Evolutionary conservation across 2,113 vertebrate species (phyloP), one percentile per base, ranked within the genome.

Genomic region (Syrrhaptes paradoxus): DNA sequence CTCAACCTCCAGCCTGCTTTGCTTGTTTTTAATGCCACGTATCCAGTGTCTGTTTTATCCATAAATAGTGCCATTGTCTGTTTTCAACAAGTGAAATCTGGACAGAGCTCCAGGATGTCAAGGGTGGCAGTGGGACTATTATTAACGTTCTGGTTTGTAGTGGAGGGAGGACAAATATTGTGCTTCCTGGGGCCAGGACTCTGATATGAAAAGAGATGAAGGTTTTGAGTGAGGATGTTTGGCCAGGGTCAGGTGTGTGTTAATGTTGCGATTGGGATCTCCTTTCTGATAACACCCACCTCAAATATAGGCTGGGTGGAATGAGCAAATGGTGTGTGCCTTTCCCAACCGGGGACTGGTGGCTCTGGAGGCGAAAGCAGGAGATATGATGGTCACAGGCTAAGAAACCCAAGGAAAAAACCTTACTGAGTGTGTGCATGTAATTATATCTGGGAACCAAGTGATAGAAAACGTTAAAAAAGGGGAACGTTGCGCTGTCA

Each of bases 311-410:
- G 80, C 67, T 36, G 38, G 34, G 41, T 93, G 26, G 77, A 95
- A 92, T 51, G 48, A 67, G 51, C 80, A 89, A 94, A 87, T 71
- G 7, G 25, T 20, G 4, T 17, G 4, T 83, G 24, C 22, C 36
- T 91, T 94, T 91, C 48, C 67, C 71, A 83, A 87, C 45, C 36
- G 90, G 48, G 90, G 82, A 84, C 75, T 85, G 70, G 90, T n/a
- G 52, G 55, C 15, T 92, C 31, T 90, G 87, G 74, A 91, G 46
- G 51, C 3, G 2, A 90, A 87, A 79, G 75, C 18, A 52, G 52
- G 29, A 89, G 68, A 78, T 82, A 57, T 1, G 3, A 49, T 36
- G 48, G 61, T 51, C 59, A 45, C 49, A 89, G 52, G 25, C 46
- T 67, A 65, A 84, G 63, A 93, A 93, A 65, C 9, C 8, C 16